These are phyloP conservation scores for Euphonia xanthogaster DNA, from an alignment of 2,797 vertebrate species.

Conservation along the genomic window DNA sequence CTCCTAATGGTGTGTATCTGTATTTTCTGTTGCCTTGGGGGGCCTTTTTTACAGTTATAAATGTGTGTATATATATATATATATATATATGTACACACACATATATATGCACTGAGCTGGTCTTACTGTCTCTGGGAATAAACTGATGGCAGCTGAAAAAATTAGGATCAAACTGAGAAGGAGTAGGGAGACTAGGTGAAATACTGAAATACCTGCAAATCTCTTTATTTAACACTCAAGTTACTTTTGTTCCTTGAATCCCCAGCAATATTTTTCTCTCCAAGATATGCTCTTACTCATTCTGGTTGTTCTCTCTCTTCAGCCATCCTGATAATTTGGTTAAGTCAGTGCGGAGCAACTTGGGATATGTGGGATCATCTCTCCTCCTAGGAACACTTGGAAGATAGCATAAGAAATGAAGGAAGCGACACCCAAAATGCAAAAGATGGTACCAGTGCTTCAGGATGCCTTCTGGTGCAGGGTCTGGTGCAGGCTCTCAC, in stretches of 20 bases:
- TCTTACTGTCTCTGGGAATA: not conserved
- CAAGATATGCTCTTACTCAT: not conserved
- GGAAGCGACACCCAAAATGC: not conserved
- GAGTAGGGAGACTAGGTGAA: not conserved
- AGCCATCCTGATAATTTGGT: not conserved
- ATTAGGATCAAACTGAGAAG: not conserved
- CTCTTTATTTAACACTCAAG: not conserved
- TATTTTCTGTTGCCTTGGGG: not conserved
- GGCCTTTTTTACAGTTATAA: not conserved
- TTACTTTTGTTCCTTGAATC: not conserved
- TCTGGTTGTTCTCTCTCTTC: not conserved
- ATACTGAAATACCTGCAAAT: not conserved
- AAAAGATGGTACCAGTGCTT: not conserved
- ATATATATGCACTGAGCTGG: not conserved
- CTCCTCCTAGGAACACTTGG: not conserved
- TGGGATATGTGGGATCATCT: not conserved
- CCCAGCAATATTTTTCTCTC: not conserved
- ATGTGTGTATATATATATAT: not conserved
- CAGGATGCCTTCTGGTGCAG: not conserved
- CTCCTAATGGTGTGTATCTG: not conserved
- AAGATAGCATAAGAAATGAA: not conserved
- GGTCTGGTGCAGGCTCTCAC: not conserved
- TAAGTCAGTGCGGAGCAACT: rapidly evolving
- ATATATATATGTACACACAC: not conserved
- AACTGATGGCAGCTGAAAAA: not conserved